Base-by-base conservation (phyloP, 2,888 invertebrate species). In the Eupithecia insigniata region DNA sequence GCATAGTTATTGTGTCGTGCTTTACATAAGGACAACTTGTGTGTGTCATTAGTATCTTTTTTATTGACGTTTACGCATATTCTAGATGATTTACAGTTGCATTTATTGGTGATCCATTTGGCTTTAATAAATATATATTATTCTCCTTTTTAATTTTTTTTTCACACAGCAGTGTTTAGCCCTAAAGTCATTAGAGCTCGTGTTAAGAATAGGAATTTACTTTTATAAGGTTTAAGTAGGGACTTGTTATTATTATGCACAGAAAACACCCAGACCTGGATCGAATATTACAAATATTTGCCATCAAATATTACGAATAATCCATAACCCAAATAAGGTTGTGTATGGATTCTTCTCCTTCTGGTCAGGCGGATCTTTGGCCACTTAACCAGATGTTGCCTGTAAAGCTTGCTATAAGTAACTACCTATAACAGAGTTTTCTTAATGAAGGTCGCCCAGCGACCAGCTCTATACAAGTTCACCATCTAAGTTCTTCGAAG, bases 1-100 rank as follows among this genome's bases (percentile, higher is more conserved):
- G 71, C 71, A 74, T 74, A 71, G 74, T 70, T 66, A 70, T 46
- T 73, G 69, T 61, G 70, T 65, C 60, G 70, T 73, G 30, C 61
- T 34, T 64, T 64, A 64, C 64, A 26, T 39, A 14, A 34, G 64
- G 36, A 36, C 64, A 30, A 30, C 12, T 51, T 51, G 22, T 16
- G 16, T 60, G 58, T 60, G 30, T 28, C 30, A 30, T 60, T 7
- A 30, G 28, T 30, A 60, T 30, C 60, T 18, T 30, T 60, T 30
- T 18, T 30, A 60, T 4, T 5, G 22, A 10, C n/a, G 22, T 51
- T 10, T 51, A 51, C n/a, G 22, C 22, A n/a, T 22, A 22, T 51
- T 8, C 22, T 12, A 26, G 1, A 22, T 22, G 8, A 51, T 51
- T 22, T 46, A 46, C n/a, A 46, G 46, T 10, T 18, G 18, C 43